Evolutionary conservation across 2,888 invertebrate genomes (phyloP).

Genomic region (Morpho deidamia): DNA sequence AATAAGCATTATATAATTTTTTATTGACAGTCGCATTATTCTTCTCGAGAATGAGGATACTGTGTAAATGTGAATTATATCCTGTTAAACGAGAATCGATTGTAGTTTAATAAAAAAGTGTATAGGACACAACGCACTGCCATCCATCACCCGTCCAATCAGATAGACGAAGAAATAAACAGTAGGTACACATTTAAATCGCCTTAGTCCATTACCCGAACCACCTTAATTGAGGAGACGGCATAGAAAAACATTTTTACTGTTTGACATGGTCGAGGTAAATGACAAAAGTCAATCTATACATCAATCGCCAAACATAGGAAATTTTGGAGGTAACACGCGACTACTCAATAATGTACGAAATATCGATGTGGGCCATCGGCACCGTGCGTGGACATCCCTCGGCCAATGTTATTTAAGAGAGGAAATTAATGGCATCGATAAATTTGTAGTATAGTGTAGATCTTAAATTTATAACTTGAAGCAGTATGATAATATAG

Average conservation of each 20-base stretch:
- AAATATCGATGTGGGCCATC: constrained; percentile 76
- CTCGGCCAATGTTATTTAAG: constrained; percentile 39
- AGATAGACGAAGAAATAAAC: constrained; percentile 50
- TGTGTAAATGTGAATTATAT: not conserved
- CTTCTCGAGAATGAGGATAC: no score
- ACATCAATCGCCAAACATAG: constrained; percentile 78
- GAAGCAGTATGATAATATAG: no score
- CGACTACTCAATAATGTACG: constrained; percentile 75
- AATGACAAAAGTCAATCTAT: constrained; percentile 79
- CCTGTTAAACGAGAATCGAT: constrained; percentile 14
- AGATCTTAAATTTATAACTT: no score
- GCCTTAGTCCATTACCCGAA: constrained; percentile 66
- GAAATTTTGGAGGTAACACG: constrained; percentile 75
- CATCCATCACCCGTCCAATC: constrained; percentile 70
- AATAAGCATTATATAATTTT: no score
- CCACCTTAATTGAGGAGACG: constrained; percentile 65
- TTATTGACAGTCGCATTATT: no score
- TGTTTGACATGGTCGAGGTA: constrained; percentile 72
- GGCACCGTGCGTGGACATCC: constrained; percentile 54
- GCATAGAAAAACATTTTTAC: constrained; percentile 71
- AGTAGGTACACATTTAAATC: constrained; percentile 53
- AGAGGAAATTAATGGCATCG: constrained; percentile 32
- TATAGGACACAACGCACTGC: constrained; percentile 46
- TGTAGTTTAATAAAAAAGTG: constrained; percentile 15
- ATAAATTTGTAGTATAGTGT: no score